phyloP scores from a whole-genome alignment of 53 echinoderm and acorn worm genomes.

The Temnopleurus reevesii region DNA sequence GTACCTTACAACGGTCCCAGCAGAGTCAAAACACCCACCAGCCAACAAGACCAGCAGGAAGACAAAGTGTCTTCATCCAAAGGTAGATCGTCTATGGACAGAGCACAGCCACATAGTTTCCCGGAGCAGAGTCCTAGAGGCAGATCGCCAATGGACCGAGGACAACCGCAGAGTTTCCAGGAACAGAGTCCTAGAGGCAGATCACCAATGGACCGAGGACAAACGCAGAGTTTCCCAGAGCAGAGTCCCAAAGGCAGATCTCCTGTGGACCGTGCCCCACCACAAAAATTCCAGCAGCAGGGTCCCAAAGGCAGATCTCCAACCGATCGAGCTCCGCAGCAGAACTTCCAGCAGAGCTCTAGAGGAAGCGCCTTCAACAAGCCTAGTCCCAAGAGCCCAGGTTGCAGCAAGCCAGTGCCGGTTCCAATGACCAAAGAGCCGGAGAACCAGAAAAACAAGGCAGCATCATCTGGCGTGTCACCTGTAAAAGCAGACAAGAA shows the following conservation, averaged over 20 bases:
- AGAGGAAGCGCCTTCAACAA: conserved; percentile 32
- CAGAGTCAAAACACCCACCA: neutral
- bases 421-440: neutral
- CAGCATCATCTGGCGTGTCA: neutral
- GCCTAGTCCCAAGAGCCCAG: conserved; percentile 14
- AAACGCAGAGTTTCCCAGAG: conserved; percentile 1
- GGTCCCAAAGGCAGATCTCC: neutral
- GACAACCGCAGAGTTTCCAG: no score
- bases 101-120: neutral
- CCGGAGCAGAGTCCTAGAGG: neutral
- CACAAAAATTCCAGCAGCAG: neutral
- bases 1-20: neutral
- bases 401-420: neutral
- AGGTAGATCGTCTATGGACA: neutral
- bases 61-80: no score
- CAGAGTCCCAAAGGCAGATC: neutral
- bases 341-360: conserved; percentile 21
- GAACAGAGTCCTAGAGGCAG: no score
- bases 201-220: neutral
- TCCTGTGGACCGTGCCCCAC: neutral
- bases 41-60: neutral
- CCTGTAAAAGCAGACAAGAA: neutral
- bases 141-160: neutral
- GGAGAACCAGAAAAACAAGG: neutral
- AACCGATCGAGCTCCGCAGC: neutral